Base-by-base conservation (phyloP, 2,113 vertebrate species). In the Callocephalon fimbriatum region DNA sequence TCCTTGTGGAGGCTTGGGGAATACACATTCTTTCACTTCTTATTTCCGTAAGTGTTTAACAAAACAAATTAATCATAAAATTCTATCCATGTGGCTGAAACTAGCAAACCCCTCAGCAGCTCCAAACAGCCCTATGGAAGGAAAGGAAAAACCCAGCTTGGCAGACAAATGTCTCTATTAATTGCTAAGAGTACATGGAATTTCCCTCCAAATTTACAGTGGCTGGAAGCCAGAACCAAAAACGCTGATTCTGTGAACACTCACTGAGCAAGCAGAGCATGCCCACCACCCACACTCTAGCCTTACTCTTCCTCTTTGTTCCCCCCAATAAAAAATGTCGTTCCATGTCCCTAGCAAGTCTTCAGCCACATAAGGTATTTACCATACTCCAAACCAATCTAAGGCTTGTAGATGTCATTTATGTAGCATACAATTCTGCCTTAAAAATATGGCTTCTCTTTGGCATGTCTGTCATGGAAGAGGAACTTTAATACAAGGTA, bases 151-250 rank as follows among this genome's bases (percentile, higher is more conserved):
- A 42, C 90, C 81, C 86, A 86, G 9, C 12, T 59, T 80, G 67
- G 71, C 67, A 93, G 61, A 35, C 4, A 90, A 62, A 70, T 4
- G 6, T 62, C 29, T 86, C 8, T 83, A 29, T 77, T 45, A 76
- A 71, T 59, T 61, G 71, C 50, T n/a, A 37, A 80, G 29, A 0
- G 2, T 9, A 61, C 4, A 3, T 5, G 90, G 95, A 93, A 90
- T 78, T 96, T 88, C 93, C 90, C 88, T 81, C 58, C 21, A 65
- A 94, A 93, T 77, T 77, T 77, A 92, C 56, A 1, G 14, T 27
- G 72, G 63, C 45, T 61, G 37, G 63, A 84, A 74, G 72, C 75
- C 86, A 40, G 40, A 40, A 83, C 32, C 29, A 70, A 80, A 89
- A 62, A 2, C 6, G 3, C 2, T 21, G 37, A 11, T 18, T 44